Conservation (phyloP, 2,888 invertebrate species). For the Minunthozetes semirufus region DNA sequence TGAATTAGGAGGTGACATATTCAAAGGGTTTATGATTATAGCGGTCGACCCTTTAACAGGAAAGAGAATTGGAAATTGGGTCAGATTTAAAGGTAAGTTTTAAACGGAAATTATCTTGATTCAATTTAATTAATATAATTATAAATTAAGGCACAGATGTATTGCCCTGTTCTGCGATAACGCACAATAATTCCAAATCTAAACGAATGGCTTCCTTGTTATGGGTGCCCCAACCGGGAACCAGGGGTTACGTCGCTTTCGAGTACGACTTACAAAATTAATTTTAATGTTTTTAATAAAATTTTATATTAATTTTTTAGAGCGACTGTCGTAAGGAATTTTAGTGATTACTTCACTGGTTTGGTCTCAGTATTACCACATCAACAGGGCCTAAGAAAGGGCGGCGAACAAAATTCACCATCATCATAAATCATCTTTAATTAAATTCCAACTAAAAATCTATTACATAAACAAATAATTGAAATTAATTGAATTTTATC, state of each 20-base stretch:
- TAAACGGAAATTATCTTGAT: not conserved
- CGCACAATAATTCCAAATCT: constrained; percentile 40
- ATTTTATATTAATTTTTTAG: constrained; percentile 33
- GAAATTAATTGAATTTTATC: too few species aligned
- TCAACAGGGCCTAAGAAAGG: not conserved
- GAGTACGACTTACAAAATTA: constrained; percentile 38
- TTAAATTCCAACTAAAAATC: not conserved
- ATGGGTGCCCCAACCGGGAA: constrained; percentile 41
- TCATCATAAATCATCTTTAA: not conserved
- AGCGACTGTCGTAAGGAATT: constrained; percentile 41
- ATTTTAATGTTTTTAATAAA: not conserved
- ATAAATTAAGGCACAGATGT: constrained; percentile 27
- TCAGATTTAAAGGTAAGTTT: constrained; percentile 40
- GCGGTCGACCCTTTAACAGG: constrained; percentile 42
- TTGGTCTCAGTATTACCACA: constrained; percentile 38
- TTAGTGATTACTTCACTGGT: constrained; percentile 39
- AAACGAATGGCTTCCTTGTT: constrained; percentile 41
- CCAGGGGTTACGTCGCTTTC: constrained; percentile 42
- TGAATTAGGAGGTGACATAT: constrained; percentile 41
- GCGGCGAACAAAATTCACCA: not conserved
- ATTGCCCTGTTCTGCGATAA: constrained; percentile 41
- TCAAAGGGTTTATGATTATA: constrained; percentile 43
- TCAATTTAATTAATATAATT: too few species aligned
- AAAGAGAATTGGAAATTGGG: constrained; percentile 42
- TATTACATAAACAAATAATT: too few species aligned